Percentiles rank a stretch among this genome's conserved stretches.
These are phyloP conservation scores for Cochlearius cochlearius DNA, from an alignment of 2,113 vertebrate species.

Conservation along the genomic window DNA sequence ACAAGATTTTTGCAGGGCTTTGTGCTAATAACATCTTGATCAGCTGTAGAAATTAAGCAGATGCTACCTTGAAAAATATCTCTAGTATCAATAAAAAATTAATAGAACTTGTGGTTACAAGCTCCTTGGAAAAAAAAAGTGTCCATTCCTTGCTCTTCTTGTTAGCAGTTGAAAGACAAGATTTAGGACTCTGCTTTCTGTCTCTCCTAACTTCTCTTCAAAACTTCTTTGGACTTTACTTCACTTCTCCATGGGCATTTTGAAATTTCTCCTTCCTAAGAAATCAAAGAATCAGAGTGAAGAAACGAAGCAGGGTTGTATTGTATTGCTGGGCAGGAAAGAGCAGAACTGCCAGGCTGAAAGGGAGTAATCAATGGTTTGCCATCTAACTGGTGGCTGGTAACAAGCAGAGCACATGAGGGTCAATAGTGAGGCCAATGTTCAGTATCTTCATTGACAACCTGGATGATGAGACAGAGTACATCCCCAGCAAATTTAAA, in stretches of 20 bases:
- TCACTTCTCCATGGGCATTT: background rate
- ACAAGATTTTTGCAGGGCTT: background rate
- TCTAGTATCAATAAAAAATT: background rate
- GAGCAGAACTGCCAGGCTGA: background rate
- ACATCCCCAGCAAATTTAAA: background rate
- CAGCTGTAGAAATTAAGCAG: background rate
- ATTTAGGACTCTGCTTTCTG: background rate
- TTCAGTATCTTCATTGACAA: background rate
- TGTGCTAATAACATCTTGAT: background rate
- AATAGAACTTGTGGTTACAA: background rate
- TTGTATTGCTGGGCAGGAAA: background rate
- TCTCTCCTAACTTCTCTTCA: background rate
- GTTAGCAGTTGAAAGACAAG: background rate
- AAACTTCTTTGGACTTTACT: background rate
- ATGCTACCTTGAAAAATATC: background rate
- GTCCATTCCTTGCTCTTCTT: background rate
- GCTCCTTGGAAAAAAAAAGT: background rate
- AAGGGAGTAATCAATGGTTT: background rate
- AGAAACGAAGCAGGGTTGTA: background rate
- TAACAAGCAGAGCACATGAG: background rate
- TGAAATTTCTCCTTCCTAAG: background rate
- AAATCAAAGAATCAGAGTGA: background rate
- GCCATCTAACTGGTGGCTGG: background rate
- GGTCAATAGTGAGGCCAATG: background rate
- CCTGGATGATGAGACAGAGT: background rate